Conservation (phyloP, 2,888 invertebrate genomes). For the Notocelia uddmanniana region DNA sequence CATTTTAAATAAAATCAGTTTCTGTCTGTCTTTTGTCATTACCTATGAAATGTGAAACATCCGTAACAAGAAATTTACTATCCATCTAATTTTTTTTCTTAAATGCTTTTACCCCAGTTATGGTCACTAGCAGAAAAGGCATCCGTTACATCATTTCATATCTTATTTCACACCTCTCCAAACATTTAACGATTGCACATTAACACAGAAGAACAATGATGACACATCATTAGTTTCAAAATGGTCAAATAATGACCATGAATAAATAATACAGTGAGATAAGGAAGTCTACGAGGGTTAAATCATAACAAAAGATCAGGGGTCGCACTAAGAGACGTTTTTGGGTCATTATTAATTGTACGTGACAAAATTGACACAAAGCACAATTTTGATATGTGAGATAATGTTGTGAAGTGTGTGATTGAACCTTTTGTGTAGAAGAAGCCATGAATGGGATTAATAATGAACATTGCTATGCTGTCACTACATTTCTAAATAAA, state of each 20-base stretch:
- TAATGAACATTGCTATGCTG: conserved; percentile 50
- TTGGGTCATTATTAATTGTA: conserved; percentile 77
- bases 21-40: too few relatives aligned
- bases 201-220: conserved; percentile 78
- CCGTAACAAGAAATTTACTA: conserved; percentile 34
- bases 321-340: conserved; percentile 67
- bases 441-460: conserved; percentile 46
- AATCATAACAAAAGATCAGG: conserved; percentile 69
- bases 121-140: conserved; percentile 60
- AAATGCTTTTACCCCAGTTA: conserved; percentile 50
- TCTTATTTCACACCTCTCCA: conserved; percentile 80
- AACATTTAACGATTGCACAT: conserved; percentile 70
- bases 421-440: conserved; percentile 39
- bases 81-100: conserved; percentile 43
- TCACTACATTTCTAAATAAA: conserved; percentile 54
- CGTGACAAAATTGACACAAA: conserved; percentile 80
- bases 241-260: conserved; percentile 86
- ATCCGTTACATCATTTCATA: conserved; percentile 77
- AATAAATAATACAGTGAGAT: conserved; percentile 81
- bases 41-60: conserved; percentile 3
- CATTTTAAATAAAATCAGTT: neutral
- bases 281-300: conserved; percentile 67
- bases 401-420: conserved; percentile 45
- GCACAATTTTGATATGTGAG: conserved; percentile 67
- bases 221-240: conserved; percentile 81